These are phyloP conservation scores for Unio pictorum DNA, from an alignment of 2,888 invertebrate species.

Conservation along the genomic window DNA sequence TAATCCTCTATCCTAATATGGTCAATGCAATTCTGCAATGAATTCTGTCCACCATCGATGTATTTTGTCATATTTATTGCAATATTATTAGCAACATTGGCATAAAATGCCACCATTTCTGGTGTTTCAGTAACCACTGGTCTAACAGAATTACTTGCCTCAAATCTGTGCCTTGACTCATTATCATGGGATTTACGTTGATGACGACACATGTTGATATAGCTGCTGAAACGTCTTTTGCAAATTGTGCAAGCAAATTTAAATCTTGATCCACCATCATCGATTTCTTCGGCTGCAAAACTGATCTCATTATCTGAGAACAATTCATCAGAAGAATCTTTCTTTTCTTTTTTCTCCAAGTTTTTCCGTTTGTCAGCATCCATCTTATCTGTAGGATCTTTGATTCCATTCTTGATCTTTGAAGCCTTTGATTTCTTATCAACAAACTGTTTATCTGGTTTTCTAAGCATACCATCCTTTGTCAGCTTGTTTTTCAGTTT, in stretches of 20 bases:
- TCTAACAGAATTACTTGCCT: constrained; percentile 12
- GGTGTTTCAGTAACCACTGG: constrained; percentile 20
- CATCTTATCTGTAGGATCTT: constrained; percentile 1
- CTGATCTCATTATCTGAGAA: constrained; percentile 22
- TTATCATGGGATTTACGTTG: constrained; percentile 66
- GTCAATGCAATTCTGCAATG: constrained; percentile 45
- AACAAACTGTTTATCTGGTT: constrained; percentile 20
- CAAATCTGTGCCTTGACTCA: constrained; percentile 22
- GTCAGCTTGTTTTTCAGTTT: constrained; percentile 21
- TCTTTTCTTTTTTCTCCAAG: background rate
- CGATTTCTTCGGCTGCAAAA: constrained; percentile 39
- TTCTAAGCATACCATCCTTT: constrained; percentile 16
- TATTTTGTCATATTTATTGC: constrained; percentile 82
- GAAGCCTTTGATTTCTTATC: constrained; percentile 3
- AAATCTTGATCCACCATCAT: constrained; percentile 47
- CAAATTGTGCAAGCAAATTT: constrained; percentile 70
- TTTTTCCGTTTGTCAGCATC: constrained; percentile 1
- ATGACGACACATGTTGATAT: constrained; percentile 72
- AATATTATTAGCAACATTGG: constrained; percentile 86
- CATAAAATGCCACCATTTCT: constrained; percentile 78
- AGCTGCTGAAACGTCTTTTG: constrained; percentile 70
- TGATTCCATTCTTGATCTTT: constrained; percentile 13
- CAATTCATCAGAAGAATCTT: constrained; percentile 6
- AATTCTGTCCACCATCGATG: constrained; percentile 85
- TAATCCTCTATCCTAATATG: constrained; percentile 45